phyloP scores from a whole-genome alignment of 2,888 invertebrate species.

The Dicranocentrus wangi region DNA sequence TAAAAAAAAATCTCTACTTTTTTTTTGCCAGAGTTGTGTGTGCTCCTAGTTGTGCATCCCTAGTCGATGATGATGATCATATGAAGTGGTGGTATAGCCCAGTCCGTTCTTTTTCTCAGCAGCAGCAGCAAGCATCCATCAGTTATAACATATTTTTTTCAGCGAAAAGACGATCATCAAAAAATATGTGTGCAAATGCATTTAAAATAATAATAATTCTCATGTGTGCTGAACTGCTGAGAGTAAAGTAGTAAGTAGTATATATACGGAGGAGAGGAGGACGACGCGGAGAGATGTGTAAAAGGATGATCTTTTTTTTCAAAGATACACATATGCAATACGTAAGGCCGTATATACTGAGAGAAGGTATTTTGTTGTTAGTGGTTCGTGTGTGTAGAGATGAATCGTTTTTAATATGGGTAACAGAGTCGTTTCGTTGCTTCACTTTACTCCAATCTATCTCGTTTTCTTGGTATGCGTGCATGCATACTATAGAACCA shows the following conservation, averaged over 20 bases:
- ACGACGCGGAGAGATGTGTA: slow-evolving; percentile 1
- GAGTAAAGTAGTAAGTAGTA: too few relatives aligned
- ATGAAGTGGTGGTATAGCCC: not conserved
- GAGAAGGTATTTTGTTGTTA: too few relatives aligned
- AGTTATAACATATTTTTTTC: slow-evolving; percentile 10
- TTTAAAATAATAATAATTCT: slow-evolving; percentile 24
- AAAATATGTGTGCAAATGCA: slow-evolving; percentile 32
- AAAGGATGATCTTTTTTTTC: not conserved
- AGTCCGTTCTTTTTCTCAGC: slow-evolving; percentile 2
- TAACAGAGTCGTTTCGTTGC: not conserved
- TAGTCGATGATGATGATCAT: not conserved
- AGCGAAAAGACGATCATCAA: slow-evolving; percentile 31
- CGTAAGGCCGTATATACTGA: too few relatives aligned
- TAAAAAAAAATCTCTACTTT: not conserved
- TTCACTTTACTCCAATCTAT: not conserved
- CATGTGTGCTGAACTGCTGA: not conserved
- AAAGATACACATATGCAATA: not conserved
- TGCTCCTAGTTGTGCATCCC: slow-evolving; percentile 6
- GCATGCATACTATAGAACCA: slow-evolving; percentile 2
- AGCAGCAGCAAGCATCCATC: not conserved
- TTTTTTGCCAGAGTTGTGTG: too few relatives aligned
- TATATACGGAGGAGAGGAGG: not conserved
- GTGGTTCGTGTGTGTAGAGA: too few relatives aligned
- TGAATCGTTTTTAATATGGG: too few relatives aligned
- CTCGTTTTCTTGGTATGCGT: slow-evolving; percentile 22